Evolutionary conservation across 2,113 vertebrate genomes (phyloP), one percentile per base, ranked within the genome.

Genomic region (Bettongia penicillata): DNA sequence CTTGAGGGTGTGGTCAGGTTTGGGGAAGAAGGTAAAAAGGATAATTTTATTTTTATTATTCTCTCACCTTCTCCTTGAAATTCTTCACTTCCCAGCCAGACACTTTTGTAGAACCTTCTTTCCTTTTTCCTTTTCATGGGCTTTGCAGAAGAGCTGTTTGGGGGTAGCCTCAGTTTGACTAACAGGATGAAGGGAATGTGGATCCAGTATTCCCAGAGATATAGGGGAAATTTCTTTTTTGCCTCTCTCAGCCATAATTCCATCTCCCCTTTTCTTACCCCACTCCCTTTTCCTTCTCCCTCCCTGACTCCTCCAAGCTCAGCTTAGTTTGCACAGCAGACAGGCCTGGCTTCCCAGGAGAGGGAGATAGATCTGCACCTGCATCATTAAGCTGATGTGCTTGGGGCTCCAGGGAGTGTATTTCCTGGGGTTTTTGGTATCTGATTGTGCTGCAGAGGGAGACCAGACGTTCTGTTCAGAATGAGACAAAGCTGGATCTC

Each of bases 401-500:
- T 90, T 14, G 28, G 52, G 55, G n/a, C 25, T n/a, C 0, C 0
- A 7, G n/a, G 28, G 26, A 50, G 23, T 28, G 68, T 84, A 84
- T 84, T 84, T 84, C 68, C 68, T 84, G 68, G 12, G 53, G 14
- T 31, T 12, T 84, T 47, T 52, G 37, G 48, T 57, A 7, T 43
- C 28, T 84, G 68, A 5, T 3, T 47, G 43, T 22, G 10, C 11
- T 43, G 90, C 53, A 23, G 50, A 53, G 26, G 68, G 68, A 84
- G 68, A 84, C 68, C 68, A 84, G 68, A 84, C 68, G 68, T 84
- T 84, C 68, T 84, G 68, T 84, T 84, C 68, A 43, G 68, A 84
- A 84, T 84, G 68, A 84, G 68, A 84, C 68, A 84, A 84, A 84
- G 68, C 68, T 84, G 68, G n/a, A 84, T 84, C 68, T 84, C 68